Conservation (phyloP, 2,113 vertebrate species). For the Catharus minimus region DNA sequence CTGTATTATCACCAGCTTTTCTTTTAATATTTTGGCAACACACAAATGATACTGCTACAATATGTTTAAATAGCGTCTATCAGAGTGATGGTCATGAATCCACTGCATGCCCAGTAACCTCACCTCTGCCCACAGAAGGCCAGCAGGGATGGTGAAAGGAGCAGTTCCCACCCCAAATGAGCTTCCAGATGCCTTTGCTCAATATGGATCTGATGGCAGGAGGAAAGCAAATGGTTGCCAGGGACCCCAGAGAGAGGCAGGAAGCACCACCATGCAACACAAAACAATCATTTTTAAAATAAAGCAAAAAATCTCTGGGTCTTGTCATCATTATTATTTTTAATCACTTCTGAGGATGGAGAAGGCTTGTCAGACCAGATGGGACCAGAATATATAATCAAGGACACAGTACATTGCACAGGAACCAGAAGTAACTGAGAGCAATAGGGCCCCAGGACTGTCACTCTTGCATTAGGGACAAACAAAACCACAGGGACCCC, state of each 20-base stretch:
- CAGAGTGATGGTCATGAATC: background rate
- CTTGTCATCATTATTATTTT: constrained; percentile 50
- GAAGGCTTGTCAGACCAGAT: constrained; percentile 44
- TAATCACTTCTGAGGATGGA: constrained; percentile 24
- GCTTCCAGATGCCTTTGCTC: constrained; percentile 32
- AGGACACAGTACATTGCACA: constrained; percentile 32
- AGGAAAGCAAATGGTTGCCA: constrained; percentile 19
- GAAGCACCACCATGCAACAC: background rate
- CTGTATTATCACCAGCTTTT: constrained; percentile 53
- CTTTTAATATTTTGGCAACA: constrained; percentile 60
- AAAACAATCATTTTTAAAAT: constrained; percentile 39
- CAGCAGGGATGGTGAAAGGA: background rate
- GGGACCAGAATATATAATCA: constrained; percentile 41
- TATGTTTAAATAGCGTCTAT: background rate
- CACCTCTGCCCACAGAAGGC: background rate
- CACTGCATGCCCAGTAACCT: background rate
- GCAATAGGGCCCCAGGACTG: background rate
- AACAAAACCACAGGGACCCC: background rate
- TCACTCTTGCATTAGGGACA: background rate
- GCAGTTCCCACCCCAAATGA: background rate
- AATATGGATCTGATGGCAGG: background rate
- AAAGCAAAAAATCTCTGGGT: constrained; percentile 43
- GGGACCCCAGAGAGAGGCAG: background rate
- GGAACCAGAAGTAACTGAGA: constrained; percentile 21
- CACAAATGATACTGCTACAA: background rate